These are phyloP conservation scores for Liolophura sinensis DNA, from an alignment of 1,140 invertebrate species.

Conservation along the genomic window DNA sequence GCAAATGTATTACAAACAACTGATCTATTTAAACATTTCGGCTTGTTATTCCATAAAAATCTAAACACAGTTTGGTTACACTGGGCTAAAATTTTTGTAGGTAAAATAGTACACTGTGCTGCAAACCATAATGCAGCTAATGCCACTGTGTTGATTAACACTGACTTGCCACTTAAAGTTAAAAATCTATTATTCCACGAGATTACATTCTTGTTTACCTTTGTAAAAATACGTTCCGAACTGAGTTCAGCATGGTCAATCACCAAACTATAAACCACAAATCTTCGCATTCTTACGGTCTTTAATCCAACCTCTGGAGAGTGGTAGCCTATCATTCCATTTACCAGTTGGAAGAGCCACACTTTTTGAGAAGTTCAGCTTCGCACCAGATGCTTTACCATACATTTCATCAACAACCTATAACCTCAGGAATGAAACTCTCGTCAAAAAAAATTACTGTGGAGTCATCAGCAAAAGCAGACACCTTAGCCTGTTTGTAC, in stretches of 20 bases:
- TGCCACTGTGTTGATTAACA: neutral
- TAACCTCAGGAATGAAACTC: neutral
- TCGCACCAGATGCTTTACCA: slow-evolving; percentile 5
- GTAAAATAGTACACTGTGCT: neutral
- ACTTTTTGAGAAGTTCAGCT: slow-evolving; percentile 1
- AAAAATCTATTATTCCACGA: neutral
- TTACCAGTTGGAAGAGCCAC: neutral
- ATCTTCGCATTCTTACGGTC: neutral
- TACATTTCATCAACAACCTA: neutral
- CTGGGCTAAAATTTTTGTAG: neutral
- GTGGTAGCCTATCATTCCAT: neutral
- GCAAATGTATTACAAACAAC: neutral
- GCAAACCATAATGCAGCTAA: slow-evolving; percentile 1
- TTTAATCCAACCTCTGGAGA: neutral
- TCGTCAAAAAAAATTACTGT: neutral
- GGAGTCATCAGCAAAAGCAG: slow-evolving; percentile 5
- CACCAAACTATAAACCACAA: neutral
- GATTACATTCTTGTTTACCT: neutral
- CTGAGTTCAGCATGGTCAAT: too few relatives aligned
- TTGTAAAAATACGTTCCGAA: neutral
- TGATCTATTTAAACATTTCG: neutral
- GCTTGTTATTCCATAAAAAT: neutral
- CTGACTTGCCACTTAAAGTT: neutral
- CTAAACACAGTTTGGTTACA: neutral
- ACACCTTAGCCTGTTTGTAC: slow-evolving; percentile 2